These are phyloP conservation scores for Apostichopus californicus DNA, from an alignment of 35 echinoderm and acorn worm genomes.

Conservation along the genomic window DNA sequence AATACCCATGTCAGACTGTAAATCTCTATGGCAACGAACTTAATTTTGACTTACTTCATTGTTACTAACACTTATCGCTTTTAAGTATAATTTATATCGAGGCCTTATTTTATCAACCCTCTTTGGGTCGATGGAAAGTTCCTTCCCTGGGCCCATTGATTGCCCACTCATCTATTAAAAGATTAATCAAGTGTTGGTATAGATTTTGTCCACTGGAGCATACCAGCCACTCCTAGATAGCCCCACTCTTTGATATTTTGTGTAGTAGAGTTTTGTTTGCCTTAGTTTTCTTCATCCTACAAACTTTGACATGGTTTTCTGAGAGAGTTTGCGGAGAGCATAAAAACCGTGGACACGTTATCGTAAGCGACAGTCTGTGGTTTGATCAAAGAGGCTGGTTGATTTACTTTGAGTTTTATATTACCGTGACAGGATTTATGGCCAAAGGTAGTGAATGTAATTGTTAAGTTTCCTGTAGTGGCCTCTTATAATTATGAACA, in stretches of 20 bases:
- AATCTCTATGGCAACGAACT: too few relatives aligned
- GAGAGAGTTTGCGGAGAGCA: neutral
- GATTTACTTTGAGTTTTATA: neutral
- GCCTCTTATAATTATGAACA: constrained; percentile 14
- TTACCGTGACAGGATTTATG: neutral
- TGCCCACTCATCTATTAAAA: neutral
- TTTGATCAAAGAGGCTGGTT: constrained; percentile 13
- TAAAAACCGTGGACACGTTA: neutral
- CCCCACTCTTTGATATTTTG: neutral
- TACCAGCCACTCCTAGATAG: neutral
- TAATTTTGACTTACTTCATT: neutral
- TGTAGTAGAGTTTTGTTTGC: too few relatives aligned
- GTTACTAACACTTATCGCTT: neutral
- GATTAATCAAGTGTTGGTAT: neutral
- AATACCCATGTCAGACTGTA: too few relatives aligned
- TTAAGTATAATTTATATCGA: neutral
- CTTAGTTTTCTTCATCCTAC: neutral
- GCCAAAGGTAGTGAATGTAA: neutral
- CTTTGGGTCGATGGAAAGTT: neutral
- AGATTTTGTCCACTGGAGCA: constrained; percentile 1
- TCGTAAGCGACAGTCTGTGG: neutral
- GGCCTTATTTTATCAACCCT: neutral
- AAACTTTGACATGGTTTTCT: neutral
- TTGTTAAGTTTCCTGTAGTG: neutral
- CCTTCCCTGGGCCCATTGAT: neutral